Evolutionary conservation across 2,797 vertebrate genomes (phyloP), one percentile per base, ranked within the genome.

Genomic region (Phataginus tetradactyla): DNA sequence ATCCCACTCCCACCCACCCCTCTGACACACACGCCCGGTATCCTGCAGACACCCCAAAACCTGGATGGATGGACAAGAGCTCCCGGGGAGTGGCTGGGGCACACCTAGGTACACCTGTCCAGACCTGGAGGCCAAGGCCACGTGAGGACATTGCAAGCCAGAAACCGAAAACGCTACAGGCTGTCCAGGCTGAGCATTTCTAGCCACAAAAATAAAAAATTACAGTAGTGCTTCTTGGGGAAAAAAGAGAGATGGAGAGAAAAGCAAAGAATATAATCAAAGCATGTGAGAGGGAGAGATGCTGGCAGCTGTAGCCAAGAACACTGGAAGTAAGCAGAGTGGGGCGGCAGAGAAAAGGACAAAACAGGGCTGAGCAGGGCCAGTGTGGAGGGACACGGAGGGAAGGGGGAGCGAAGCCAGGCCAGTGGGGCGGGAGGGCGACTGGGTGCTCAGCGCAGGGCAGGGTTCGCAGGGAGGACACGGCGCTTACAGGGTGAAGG

Each of bases 401-500:
- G 27, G 3, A 45, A 12, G 45, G 57, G 34, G 23, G 32, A 29
- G 27, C 4, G 39, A 51, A 25, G 69, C 27, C 7, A 8, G 27
- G 11, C 42, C 0, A 3, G 34, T 7, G 20, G 20, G 53, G 42
- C n/a, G 15, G n/a, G 25, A 23, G n/a, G 42, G 45, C 1, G 3
- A 37, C 9, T 6, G 0, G 1, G 25, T 2, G 10, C 51, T 72
- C 63, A 4, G 13, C 0, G 8, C 27, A 17, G 32, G 57, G 10
- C 34, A 71, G 66, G 20, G 32, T n/a, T 49, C 17, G 1, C 29
- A 57, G 37, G 49, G 37, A 18, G 29, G n/a, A 11, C 6, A 5
- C 12, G 12, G n/a, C 7, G 15, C 32, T 27, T 27, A 5, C 20
- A 23, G 39, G 25, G 2, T 5, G 29, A 45, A 37, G 32, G 23